Base-by-base conservation (phyloP, 2,888 invertebrate genomes). In the Drosophila fulvimacula region DNA sequence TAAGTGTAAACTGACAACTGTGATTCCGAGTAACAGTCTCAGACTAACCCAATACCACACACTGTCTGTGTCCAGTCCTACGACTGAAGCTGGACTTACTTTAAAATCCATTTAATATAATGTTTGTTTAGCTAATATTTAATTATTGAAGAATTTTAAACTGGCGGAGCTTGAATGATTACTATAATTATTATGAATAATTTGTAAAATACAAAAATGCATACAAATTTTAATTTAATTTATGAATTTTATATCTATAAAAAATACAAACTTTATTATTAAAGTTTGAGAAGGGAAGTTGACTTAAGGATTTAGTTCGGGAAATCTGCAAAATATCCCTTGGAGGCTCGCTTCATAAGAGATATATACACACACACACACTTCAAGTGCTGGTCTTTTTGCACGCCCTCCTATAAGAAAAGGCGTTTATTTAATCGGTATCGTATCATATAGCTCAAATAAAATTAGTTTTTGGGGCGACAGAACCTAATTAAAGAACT, bases 1-100 rank as follows among this genome's bases (percentile, higher is more conserved):
- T 58, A 64, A 53, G 58, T 69, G 58, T 61, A 49, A 56, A 67
- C 53, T 66, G 78, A 72, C 70, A 64, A 68, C 69, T 69, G 51
- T 21, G 48, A 63, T 69, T 55, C n/a, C 53, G 32, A 57, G 19
- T 48, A 61, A 51, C 55, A 73, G 17, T 17, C 44, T 27, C 65
- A 59, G 59, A 32, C 52, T 2, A 53, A 51, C 42, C 51, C 24
- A 55, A 21, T 17, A 34, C 36, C 48, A 36, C 5, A n/a, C 11
- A 27, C 32, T 24, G 48, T 51, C 46, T 65, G n/a, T n/a, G n/a
- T n/a, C n/a, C n/a, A n/a, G n/a, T n/a, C n/a, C n/a, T n/a, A n/a
- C n/a, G n/a, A n/a, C n/a, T n/a, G n/a, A n/a, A n/a, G n/a, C n/a
- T n/a, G n/a, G n/a, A n/a, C n/a, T n/a, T n/a, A n/a, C 19, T 19